A percentile compares a stretch with the other conserved stretches of the same genome.
These are phyloP conservation scores for Phaethornis superciliosus DNA, from an alignment of 2,113 vertebrate species.

Conservation along the genomic window DNA sequence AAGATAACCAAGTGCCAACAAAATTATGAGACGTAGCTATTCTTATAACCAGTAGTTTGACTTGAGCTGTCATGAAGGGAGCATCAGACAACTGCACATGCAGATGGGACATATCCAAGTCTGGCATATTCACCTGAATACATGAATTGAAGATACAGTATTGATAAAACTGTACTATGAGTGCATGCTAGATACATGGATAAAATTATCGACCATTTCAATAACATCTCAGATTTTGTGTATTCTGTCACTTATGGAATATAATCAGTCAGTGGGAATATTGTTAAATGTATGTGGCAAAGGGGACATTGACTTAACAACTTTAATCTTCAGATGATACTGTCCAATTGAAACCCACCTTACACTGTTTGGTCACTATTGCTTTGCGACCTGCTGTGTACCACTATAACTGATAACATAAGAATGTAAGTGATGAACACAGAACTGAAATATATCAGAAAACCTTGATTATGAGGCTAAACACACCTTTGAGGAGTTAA, in stretches of 20 bases:
- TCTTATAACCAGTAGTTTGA: not conserved
- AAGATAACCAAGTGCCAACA: not conserved
- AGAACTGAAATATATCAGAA: not conserved
- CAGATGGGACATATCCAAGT: not conserved
- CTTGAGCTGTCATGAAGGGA: not conserved
- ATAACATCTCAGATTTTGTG: not conserved
- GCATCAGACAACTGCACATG: not conserved
- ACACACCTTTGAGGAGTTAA: not conserved
- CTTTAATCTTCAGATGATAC: not conserved
- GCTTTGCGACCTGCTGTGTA: not conserved
- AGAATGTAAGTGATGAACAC: not conserved
- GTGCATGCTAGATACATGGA: not conserved
- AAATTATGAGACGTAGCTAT: not conserved
- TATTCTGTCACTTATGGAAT: not conserved
- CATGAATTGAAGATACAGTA: not conserved
- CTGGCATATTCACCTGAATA: not conserved
- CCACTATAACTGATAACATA: not conserved
- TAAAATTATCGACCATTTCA: not conserved
- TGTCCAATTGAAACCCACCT: not conserved
- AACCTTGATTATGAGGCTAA: not conserved
- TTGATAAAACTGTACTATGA: not conserved
- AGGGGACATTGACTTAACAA: not conserved
- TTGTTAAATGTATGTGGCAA: not conserved
- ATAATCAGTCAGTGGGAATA: not conserved
- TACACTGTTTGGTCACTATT: not conserved